Base-by-base conservation (phyloP, 30 jellyfish, hydroid and myxozoan species). In the Hydra vulgaris region DNA sequence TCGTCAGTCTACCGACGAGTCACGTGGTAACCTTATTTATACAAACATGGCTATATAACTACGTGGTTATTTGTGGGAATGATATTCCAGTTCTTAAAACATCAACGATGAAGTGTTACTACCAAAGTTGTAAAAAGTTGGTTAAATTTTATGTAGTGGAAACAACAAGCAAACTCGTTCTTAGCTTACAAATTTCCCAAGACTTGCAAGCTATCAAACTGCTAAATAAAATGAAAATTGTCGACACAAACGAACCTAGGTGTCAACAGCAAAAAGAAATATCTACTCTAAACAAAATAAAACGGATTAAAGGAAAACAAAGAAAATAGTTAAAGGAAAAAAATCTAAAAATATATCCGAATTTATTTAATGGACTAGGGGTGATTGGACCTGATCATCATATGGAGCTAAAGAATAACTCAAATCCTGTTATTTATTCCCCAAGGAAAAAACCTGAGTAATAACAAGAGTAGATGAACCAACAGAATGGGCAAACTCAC, bases 401-500 rank as follows among this genome's bases (percentile, higher is more conserved):
- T 85, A 89, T 89, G 74, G 77, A 75, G 23, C 69, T 74, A 54
- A 87, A 89, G 24, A 79, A 86, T 20, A 40, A 84, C 18, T 92
- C 80, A 66, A 82, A 88, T 24, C 92, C 92, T 18, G 95, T 88
- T 5, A 52, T 84, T 7, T 70, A 83, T 52, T 61, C 91, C 7
- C 69, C 79, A 0, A 74, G 92, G 54, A 81, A 73, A 0, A 26
- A 80, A 19, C 96, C 97, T 22, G 21, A 53, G 81, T 86, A 19
- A 87, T 86, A 25, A 67, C 26, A 22, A 76, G 81, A 21, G 95
- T 90, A 15, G 76, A 52, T 0, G 83, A 86, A 82, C 94, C 94
- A 19, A 82, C 95, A 52, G 96, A 82, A 61, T 86, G 95, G 95
- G 96, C 83, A 19, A 81, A 66, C 70, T 76, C 92, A 22, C 80